Conservation (phyloP, 2,113 vertebrate species). For the Ondatra zibethicus region DNA sequence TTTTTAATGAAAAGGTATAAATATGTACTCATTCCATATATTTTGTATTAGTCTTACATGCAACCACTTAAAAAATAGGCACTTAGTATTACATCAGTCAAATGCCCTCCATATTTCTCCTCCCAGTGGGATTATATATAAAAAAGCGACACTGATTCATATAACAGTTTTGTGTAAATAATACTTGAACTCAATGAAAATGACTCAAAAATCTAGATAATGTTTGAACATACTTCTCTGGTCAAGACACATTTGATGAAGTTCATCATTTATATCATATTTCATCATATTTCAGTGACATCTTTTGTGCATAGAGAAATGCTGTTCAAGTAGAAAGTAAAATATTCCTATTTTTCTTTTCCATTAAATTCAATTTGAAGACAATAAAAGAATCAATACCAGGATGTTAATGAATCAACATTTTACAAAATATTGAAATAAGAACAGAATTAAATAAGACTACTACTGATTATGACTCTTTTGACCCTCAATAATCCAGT, state of each 20-base stretch:
- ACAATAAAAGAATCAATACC: neutral
- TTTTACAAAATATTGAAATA: neutral
- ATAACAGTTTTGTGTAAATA: neutral
- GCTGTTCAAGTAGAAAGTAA: neutral
- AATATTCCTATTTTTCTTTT: neutral
- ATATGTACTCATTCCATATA: neutral
- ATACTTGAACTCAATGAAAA: neutral
- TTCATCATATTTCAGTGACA: neutral
- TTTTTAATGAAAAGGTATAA: neutral
- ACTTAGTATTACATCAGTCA: neutral
- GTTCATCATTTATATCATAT: neutral
- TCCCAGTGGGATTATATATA: neutral
- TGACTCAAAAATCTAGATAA: neutral
- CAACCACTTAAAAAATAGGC: neutral
- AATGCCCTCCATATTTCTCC: neutral
- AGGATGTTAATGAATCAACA: neutral
- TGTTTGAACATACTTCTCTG: neutral
- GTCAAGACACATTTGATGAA: neutral
- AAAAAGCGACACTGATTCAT: neutral
- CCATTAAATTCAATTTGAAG: neutral
- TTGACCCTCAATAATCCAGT: neutral
- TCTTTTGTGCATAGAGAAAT: neutral
- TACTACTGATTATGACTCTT: neutral
- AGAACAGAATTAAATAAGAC: neutral
- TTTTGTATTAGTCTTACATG: neutral